phyloP scores from a whole-genome alignment of 2,797 vertebrate genomes.

The Gobionotothen gibberifrons region DNA sequence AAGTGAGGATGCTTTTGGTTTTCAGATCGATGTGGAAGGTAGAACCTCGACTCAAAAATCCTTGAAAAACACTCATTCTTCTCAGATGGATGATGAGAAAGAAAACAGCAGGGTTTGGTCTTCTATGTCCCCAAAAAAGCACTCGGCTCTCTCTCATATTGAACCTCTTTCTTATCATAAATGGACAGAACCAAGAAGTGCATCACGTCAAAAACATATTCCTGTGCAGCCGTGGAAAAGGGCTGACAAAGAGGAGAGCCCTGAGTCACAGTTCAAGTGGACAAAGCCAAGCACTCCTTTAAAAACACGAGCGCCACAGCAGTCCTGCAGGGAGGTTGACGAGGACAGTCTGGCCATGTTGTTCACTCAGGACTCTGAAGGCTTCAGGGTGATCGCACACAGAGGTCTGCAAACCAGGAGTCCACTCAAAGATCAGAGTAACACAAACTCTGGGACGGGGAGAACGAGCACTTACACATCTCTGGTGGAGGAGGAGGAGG shows the following conservation, averaged over 20 bases:
- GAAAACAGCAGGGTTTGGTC: slow-evolving; percentile 40
- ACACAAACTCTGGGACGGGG: slow-evolving; percentile 7
- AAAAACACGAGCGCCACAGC: slow-evolving; percentile 31
- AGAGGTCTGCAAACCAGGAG: slow-evolving; percentile 41
- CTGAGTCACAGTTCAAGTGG: slow-evolving; percentile 36
- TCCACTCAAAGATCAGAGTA: slow-evolving; percentile 72
- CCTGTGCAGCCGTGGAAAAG: slow-evolving; percentile 11
- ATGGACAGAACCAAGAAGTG: slow-evolving; percentile 24
- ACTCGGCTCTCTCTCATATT: slow-evolving; percentile 1
- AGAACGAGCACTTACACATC: slow-evolving; percentile 6
- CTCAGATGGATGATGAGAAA: slow-evolving; percentile 56
- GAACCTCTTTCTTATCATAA: slow-evolving; percentile 29
- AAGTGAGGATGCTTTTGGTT: slow-evolving; percentile 39
- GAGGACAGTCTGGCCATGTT: slow-evolving; percentile 75
- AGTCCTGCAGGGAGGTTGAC: slow-evolving; percentile 22
- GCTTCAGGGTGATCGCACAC: slow-evolving; percentile 89
- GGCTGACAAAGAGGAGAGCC: slow-evolving; percentile 47
- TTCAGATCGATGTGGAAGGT: slow-evolving; percentile 11
- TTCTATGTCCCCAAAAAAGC: slow-evolving; percentile 32
- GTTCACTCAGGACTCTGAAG: slow-evolving; percentile 92
- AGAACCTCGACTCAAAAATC: slow-evolving; percentile 69
- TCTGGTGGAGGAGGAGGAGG: slow-evolving; percentile 47
- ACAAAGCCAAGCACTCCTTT: slow-evolving; percentile 42
- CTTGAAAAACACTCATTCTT: background rate
- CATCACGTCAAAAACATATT: slow-evolving; percentile 43